Conservation (phyloP, 2,113 vertebrate species). For the Chrysochloris asiatica region DNA sequence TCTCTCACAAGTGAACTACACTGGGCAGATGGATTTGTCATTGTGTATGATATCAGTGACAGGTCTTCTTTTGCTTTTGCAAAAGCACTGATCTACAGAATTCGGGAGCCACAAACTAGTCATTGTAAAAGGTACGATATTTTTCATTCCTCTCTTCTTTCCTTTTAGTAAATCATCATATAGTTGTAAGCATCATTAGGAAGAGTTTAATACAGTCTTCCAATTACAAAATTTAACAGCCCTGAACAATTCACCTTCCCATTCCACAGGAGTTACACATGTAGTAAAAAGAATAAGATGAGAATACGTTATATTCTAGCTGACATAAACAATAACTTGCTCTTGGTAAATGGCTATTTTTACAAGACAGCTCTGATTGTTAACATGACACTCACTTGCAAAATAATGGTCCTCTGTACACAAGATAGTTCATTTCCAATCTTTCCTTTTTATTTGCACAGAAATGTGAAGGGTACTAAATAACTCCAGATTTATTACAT, state of each 20-base stretch:
- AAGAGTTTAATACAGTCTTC: slow-evolving; percentile 74
- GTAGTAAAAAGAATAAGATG: slow-evolving; percentile 72
- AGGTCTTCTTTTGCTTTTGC: slow-evolving; percentile 90
- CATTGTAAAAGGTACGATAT: slow-evolving; percentile 87
- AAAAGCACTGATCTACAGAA: slow-evolving; percentile 88
- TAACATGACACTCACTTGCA: slow-evolving; percentile 70
- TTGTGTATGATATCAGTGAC: slow-evolving; percentile 93
- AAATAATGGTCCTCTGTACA: slow-evolving; percentile 54
- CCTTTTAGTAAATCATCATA: slow-evolving; percentile 61
- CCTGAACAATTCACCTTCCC: slow-evolving; percentile 75
- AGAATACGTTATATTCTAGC: slow-evolving; percentile 72
- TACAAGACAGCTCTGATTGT: slow-evolving; percentile 74
- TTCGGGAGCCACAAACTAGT: slow-evolving; percentile 85
- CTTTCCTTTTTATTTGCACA: slow-evolving; percentile 41
- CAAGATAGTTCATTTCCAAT: slow-evolving; percentile 22
- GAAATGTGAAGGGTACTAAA: slow-evolving; percentile 62
- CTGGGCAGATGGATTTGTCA: slow-evolving; percentile 92
- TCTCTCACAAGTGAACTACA: slow-evolving; percentile 87
- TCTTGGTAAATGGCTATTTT: slow-evolving; percentile 67
- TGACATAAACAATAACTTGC: slow-evolving; percentile 73
- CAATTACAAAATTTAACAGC: slow-evolving; percentile 80
- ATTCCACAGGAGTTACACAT: slow-evolving; percentile 69
- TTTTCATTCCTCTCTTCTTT: neutral
- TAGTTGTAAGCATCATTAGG: slow-evolving; percentile 73
- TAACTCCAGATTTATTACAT: slow-evolving; percentile 63